phyloP scores from a whole-genome alignment of 2,888 invertebrate genomes.

The Coleophora flavipennella region DNA sequence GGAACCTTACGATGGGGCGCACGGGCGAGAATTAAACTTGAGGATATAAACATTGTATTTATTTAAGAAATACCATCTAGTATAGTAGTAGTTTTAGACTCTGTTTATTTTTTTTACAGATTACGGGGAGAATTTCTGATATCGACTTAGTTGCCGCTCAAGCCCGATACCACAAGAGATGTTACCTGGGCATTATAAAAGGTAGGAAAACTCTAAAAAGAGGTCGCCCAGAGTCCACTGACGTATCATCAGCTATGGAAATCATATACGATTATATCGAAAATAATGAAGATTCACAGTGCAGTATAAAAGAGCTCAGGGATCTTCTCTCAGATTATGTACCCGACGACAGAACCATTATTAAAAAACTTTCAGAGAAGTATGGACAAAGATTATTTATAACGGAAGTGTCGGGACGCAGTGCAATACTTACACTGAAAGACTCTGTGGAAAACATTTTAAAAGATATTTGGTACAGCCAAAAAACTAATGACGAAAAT shows the following conservation, averaged over 20 bases:
- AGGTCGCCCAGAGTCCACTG: neutral
- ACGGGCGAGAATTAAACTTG: no score
- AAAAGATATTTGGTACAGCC: neutral
- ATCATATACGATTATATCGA: neutral
- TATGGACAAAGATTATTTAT: neutral
- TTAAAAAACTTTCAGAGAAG: neutral
- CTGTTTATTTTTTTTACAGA: no score
- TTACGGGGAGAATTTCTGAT: no score
- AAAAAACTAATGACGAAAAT: neutral
- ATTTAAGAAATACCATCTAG: no score
- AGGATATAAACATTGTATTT: no score
- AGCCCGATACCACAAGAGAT: neutral
- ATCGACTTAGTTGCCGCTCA: neutral
- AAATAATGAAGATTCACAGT: neutral
- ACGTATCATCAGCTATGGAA: neutral
- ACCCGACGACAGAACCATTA: neutral
- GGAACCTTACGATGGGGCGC: no score
- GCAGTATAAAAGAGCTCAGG: neutral
- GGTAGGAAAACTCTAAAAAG: neutral
- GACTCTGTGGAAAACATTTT: neutral
- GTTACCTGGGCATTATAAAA: neutral
- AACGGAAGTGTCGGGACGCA: neutral
- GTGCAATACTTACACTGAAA: neutral
- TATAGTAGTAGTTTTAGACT: no score
- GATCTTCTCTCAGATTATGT: neutral